Base-by-base conservation (phyloP, 1,140 invertebrate species). In the Drosophila sucinea region DNA sequence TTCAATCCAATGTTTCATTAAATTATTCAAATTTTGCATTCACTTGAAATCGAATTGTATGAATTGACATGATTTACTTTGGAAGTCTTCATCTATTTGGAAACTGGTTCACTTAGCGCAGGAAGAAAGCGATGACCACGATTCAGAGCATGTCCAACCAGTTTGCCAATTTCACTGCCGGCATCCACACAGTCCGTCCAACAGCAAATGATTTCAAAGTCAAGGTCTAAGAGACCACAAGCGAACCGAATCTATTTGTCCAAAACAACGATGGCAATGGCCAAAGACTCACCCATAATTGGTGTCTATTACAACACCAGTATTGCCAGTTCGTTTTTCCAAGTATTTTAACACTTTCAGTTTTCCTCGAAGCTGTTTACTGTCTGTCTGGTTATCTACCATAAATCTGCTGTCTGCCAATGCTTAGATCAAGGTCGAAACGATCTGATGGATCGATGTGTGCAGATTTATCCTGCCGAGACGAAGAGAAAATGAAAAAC, bases 261-360 rank as follows among this genome's bases (percentile, higher is more conserved):
- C 27, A 51, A 70, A 64, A 41, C 35, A 65, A 69, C 73, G 67
- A 61, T 69, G 17, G 17, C 69, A 73, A 76, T 58, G 67, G 70
- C 75, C 27, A 73, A 30, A 66, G 54, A 57, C 41, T 69, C 57
- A 30, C 57, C 83, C 77, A 89, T 86, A 86, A 86, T 87, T 80
- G 67, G 67, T 79, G 62, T 29, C 84, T 58, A 87, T 86, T 86
- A 86, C 83, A 69, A 71, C 83, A 51, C 23, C 8, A 23, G 44
- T 51, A 27, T 25, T 51, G 44, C 44, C 23, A 8, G 25, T 51
- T 51, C 23, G 44, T 51, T 51, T 51, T 51, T 51, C 44, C 44
- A 51, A 51, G 44, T 51, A 41, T 41, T 41, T 41, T 41, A 51
- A 25, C 44, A 25, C 23, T 51, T 51, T 51, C 25, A 23, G 44